Evolutionary conservation across 2,113 vertebrate genomes (phyloP), one percentile per base, ranked within the genome.

Genomic region (Corythornis vintsioides): DNA sequence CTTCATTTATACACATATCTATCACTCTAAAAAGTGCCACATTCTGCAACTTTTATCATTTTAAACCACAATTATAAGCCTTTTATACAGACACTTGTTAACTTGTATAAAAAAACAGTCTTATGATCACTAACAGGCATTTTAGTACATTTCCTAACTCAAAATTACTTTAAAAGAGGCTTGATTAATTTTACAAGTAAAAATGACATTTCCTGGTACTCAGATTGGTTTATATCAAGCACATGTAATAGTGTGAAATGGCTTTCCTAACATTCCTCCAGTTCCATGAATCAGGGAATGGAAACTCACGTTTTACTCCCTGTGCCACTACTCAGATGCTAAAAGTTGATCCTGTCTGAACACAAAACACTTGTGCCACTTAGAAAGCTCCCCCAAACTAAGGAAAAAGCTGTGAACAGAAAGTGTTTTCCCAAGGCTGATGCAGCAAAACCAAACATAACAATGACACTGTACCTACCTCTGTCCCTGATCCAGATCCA

Each of bases 401-500:
- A 9, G 26, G 5, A 7, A 56, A 80, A 53, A 52, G 15, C 21
- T 79, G 22, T 17, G 42, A 83, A 69, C 6, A 40, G 50, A 52
- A 59, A 47, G 35, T 28, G 47, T 89, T 88, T 59, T n/a, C 71
- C 2, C 70, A 48, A 70, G n/a, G 15, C 19, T 75, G 55, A 78
- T 0, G 2, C 21, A 92, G 60, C 67, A 84, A 86, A 83, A 11
- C 4, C 26, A 28, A 56, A 31, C 11, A 18, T 13, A 28, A 11
- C 7, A 84, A 70, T 83, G 2, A 47, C 10, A 74, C 63, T 48
- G 48, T 97, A 99, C 98, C 98, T 99, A 99, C 98, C 98, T 99
- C 98, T 91, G 98, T 96, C 84, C 97, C 98, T 38, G 98, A 97
- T 70, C 98, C 98, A 28, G 98, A 96, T 14, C 97, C 97, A 0